Percentiles rank a stretch among this genome's conserved stretches.
Conservation (phyloP, 2,113 vertebrate genomes). For the Tachysurus fulvidraco region DNA sequence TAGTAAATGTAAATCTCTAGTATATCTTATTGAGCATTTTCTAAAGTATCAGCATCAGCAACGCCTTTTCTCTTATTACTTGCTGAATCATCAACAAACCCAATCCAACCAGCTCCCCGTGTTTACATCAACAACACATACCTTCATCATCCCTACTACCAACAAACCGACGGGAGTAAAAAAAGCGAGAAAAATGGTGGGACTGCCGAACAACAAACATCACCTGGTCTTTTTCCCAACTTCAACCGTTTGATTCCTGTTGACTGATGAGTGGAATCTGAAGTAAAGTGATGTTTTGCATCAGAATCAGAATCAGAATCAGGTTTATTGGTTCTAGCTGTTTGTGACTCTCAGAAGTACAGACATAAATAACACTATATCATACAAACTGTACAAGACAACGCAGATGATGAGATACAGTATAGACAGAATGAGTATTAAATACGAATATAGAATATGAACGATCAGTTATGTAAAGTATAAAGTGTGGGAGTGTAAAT, state of each 20-base stretch:
- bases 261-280: neutral
- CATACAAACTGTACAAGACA: no score
- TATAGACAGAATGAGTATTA: no score
- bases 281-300: neutral
- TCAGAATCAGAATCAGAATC: no score
- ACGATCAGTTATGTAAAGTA: no score
- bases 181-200: neutral
- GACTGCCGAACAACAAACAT: neutral
- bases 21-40: neutral
- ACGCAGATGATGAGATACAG: no score
- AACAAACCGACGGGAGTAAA: neutral
- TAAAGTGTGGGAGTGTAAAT: no score
- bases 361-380: no score
- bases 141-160: neutral
- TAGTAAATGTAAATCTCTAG: no score
- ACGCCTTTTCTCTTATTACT: neutral
- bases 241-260: neutral
- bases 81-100: conserved; percentile 16
- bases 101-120: neutral
- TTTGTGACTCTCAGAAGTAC: no score
- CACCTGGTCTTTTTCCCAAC: neutral
- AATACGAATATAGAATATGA: no score
- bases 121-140: conserved; percentile 28
- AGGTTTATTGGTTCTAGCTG: no score
- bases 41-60: neutral